A percentile compares a stretch with the other conserved stretches of the same genome.
Evolutionary conservation across 2,888 invertebrate species (phyloP).

Genomic region (Pogonocherus hispidulus): DNA sequence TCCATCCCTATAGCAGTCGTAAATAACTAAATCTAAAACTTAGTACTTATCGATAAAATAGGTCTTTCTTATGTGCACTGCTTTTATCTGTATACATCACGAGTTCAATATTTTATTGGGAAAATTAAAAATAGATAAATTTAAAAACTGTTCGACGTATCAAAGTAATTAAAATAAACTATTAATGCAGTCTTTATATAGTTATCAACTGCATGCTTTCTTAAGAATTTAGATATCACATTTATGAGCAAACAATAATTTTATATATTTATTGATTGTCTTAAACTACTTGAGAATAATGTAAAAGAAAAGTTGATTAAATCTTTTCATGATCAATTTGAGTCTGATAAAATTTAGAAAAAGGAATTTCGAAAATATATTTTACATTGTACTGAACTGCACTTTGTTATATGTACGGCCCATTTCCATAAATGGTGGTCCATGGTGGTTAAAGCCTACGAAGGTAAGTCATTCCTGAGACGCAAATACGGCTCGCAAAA

Average conservation of each 20-base stretch:
- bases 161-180: not conserved
- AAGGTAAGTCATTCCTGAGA: no score
- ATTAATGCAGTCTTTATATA: not conserved
- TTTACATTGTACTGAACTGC: no score
- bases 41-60: slow-evolving; percentile 10
- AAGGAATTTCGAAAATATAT: no score
- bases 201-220: not conserved
- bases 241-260: not conserved
- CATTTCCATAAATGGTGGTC: no score
- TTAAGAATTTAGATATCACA: not conserved
- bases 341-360: no score
- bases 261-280: no score
- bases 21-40: not conserved
- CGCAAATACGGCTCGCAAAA: no score
- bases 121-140: slow-evolving; percentile 1
- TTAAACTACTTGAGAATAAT: no score
- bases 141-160: not conserved
- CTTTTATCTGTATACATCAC: not conserved
- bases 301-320: no score
- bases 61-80: not conserved
- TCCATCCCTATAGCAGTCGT: not conserved
- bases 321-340: no score
- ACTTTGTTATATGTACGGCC: no score
- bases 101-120: not conserved
- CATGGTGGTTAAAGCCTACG: no score